phyloP scores from a whole-genome alignment of 2,113 vertebrate species.

The Chaenocephalus aceratus region DNA sequence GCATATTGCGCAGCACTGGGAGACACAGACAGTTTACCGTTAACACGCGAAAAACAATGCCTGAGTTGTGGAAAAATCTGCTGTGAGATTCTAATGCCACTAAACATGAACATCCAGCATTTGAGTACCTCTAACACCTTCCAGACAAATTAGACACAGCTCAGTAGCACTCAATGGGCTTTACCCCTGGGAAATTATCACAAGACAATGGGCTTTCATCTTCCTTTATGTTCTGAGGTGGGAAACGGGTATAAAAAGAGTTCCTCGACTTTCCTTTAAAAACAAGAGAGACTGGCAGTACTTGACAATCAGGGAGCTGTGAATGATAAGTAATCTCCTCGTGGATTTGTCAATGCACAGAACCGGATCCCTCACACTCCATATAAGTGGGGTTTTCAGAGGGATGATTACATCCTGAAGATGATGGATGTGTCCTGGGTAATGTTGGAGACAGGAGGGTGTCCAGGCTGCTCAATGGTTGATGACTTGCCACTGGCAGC shows the following conservation, averaged over 20 bases:
- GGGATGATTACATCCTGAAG: slow-evolving; percentile 80
- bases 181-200: slow-evolving; percentile 81
- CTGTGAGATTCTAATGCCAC: slow-evolving; percentile 70
- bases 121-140: slow-evolving; percentile 77
- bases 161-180: slow-evolving; percentile 74
- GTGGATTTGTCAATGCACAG: slow-evolving; percentile 60
- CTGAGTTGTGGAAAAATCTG: slow-evolving; percentile 39
- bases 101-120: slow-evolving; percentile 73
- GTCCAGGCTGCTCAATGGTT: slow-evolving; percentile 65
- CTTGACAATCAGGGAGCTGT: slow-evolving; percentile 70
- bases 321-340: slow-evolving; percentile 82
- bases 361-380: slow-evolving; percentile 68
- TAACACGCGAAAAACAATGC: slow-evolving; percentile 56
- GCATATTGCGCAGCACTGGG: slow-evolving; percentile 24
- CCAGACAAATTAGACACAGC: slow-evolving; percentile 84
- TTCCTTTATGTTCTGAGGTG: slow-evolving; percentile 72
- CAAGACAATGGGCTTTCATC: slow-evolving; percentile 74
- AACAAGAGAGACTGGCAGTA: slow-evolving; percentile 45
- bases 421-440: slow-evolving; percentile 80
- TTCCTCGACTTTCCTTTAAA: slow-evolving; percentile 55
- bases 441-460: slow-evolving; percentile 68
- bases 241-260: slow-evolving; percentile 22
- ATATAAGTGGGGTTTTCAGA: slow-evolving; percentile 68
- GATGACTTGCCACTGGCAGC: slow-evolving; percentile 62
- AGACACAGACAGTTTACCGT: slow-evolving; percentile 37